These are phyloP conservation scores for Carduelis carduelis DNA, from an alignment of 2,797 vertebrate genomes.

Conservation along the genomic window DNA sequence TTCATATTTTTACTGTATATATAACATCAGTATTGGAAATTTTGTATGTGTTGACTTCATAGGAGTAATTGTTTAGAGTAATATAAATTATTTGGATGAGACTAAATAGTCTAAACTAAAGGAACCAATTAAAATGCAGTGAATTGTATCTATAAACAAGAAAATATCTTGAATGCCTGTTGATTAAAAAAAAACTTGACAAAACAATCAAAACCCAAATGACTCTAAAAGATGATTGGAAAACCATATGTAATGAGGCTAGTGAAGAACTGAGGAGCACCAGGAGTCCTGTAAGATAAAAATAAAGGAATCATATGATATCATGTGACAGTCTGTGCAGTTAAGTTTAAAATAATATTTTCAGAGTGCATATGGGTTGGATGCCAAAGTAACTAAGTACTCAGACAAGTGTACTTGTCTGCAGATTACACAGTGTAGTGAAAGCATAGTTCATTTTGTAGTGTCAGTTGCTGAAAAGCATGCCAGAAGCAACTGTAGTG, in stretches of 20 bases:
- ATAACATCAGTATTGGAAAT: neutral
- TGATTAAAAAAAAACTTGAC: neutral
- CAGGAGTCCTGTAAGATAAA: neutral
- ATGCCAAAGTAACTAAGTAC: neutral
- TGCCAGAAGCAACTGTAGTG: neutral
- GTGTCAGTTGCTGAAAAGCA: neutral
- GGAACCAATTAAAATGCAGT: neutral
- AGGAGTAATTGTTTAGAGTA: neutral
- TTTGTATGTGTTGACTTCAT: neutral
- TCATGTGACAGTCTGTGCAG: neutral
- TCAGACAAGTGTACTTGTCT: neutral
- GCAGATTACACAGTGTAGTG: neutral
- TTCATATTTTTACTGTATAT: neutral
- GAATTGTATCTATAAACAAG: neutral
- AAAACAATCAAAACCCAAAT: neutral
- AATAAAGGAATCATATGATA: neutral
- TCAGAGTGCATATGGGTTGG: neutral
- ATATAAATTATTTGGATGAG: neutral
- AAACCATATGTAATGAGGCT: neutral
- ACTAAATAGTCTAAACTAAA: neutral
- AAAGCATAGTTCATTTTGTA: neutral
- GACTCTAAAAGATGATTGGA: neutral
- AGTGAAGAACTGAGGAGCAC: neutral
- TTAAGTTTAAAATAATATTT: neutral
- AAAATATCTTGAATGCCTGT: neutral